A percentile compares a stretch with the other conserved stretches of the same genome.
Conservation (phyloP, 2,797 vertebrate species). For the Phoeniculus purpureus region DNA sequence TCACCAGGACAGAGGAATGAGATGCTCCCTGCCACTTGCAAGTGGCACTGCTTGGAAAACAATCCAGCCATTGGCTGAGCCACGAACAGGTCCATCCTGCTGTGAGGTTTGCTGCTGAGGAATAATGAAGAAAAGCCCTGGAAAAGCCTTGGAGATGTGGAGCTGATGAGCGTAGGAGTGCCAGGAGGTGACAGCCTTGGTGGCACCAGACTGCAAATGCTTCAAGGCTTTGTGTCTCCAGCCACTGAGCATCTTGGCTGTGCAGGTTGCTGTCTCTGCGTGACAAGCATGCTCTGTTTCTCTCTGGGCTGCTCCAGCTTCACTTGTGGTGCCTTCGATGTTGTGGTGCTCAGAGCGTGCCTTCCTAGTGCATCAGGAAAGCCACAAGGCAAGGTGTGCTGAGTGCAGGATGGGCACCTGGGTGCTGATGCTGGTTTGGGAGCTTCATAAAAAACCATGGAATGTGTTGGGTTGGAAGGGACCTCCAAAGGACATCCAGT, state of each 20-base stretch:
- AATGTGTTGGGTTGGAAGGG: too few species aligned
- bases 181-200: background rate
- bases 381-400: fast-evolving
- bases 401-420: background rate
- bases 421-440: background rate
- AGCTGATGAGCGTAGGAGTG: fast-evolving
- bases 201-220: background rate
- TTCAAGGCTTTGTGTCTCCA: background rate
- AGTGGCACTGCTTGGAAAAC: background rate
- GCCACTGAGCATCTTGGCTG: background rate
- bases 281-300: background rate
- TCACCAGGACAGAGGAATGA: fast-evolving
- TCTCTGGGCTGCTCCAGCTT: background rate
- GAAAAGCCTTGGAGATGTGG: background rate
- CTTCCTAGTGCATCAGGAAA: background rate
- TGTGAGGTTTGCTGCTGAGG: background rate
- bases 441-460: background rate
- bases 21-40: background rate
- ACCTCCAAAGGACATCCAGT: too few species aligned
- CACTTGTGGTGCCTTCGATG: background rate
- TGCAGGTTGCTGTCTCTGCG: background rate
- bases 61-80: background rate
- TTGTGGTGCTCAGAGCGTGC: background rate
- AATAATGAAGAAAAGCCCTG: background rate
- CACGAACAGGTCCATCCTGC: fast-evolving